Evolutionary conservation across 1,140 invertebrate species (phyloP).

Genomic region (Bombus picipes): DNA sequence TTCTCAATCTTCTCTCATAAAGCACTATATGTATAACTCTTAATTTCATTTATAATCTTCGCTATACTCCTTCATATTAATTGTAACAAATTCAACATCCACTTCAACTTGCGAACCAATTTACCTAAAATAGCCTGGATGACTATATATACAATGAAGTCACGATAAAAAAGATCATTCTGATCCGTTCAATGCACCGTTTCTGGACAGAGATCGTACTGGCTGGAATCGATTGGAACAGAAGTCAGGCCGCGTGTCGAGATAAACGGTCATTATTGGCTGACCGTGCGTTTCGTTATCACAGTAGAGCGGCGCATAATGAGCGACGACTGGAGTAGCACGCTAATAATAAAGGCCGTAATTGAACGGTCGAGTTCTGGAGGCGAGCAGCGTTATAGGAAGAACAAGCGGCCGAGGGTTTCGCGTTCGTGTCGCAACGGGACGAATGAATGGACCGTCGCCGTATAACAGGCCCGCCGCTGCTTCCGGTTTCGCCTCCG

Average conservation of each 20-base stretch:
- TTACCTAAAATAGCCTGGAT: too few species aligned
- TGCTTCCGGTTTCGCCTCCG: constrained; percentile 42
- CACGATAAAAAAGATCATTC: neutral
- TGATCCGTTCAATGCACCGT: neutral
- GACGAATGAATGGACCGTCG: constrained; percentile 50
- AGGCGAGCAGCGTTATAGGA: constrained; percentile 33
- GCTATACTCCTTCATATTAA: too few species aligned
- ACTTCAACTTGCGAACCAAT: too few species aligned
- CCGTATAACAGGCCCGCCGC: constrained; percentile 31
- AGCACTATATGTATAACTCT: too few species aligned
- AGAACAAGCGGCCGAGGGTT: constrained; percentile 28
- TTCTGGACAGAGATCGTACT: neutral
- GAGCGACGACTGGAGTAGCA: constrained; percentile 52
- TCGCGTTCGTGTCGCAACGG: constrained; percentile 29
- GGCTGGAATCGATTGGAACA: constrained; percentile 3
- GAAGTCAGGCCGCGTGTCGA: constrained; percentile 42
- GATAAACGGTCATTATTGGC: constrained; percentile 52
- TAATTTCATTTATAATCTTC: too few species aligned
- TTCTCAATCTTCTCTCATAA: too few species aligned
- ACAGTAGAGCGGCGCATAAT: constrained; percentile 42
- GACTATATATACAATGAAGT: too few species aligned
- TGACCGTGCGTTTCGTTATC: constrained; percentile 51
- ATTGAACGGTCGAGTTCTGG: constrained; percentile 50
- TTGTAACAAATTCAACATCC: too few species aligned
- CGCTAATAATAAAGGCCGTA: constrained; percentile 54